A percentile compares a stretch with the other conserved stretches of the same genome.
phyloP scores from a whole-genome alignment of 2,113 vertebrate genomes.

The Cariama cristata region DNA sequence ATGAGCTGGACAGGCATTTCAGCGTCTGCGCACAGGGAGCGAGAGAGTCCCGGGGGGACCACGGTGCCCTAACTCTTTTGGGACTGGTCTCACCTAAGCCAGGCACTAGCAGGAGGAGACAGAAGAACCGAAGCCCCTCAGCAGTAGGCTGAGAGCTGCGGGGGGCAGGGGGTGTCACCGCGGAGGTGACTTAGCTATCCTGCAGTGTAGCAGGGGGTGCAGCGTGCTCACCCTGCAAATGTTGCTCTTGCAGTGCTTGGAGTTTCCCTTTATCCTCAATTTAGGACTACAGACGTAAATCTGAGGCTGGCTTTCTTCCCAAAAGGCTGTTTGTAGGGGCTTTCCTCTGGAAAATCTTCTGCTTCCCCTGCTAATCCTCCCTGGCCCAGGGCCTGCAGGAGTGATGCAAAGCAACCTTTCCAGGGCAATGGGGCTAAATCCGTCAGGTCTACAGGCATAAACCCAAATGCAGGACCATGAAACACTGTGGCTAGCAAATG shows the following conservation, averaged over 20 bases:
- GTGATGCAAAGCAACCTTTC: neutral
- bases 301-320: neutral
- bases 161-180: neutral
- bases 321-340: neutral
- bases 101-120: neutral
- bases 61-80: neutral
- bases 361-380: neutral
- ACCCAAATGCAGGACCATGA: neutral
- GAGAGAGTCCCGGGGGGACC: neutral
- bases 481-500: neutral
- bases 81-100: neutral
- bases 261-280: neutral
- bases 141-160: neutral
- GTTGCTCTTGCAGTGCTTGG: neutral
- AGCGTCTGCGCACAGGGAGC: rapidly evolving
- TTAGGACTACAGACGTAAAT: neutral
- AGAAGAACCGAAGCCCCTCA: rapidly evolving
- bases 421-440: rapidly evolving
- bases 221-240: rapidly evolving
- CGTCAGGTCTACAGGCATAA: neutral
- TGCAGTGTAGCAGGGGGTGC: neutral
- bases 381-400: neutral
- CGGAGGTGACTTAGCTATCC: neutral
- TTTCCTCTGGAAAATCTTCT: constrained; percentile 40
- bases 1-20: neutral